Evolutionary conservation across 64 coral and sea anemone species (phyloP), one percentile per base, ranked within the genome.

Genomic region (Dendrophyllia cribrosa): DNA sequence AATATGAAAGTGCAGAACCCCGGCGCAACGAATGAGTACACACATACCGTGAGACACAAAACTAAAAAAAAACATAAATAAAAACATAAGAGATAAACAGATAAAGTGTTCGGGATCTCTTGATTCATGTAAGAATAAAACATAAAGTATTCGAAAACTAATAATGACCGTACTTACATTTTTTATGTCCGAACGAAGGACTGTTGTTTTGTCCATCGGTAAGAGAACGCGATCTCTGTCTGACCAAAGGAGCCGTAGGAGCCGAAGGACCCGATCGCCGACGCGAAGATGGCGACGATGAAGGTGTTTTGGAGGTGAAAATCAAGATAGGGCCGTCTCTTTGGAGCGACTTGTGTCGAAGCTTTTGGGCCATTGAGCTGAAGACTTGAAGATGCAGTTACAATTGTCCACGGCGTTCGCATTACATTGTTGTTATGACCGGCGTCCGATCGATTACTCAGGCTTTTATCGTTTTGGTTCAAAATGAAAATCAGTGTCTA

Each of bases 161-260:
- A 56, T 56, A 12, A 5, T 56, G 53, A 10, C 52, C 6, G 53
- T 9, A 64, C 61, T 75, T 51, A 75, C 72, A 43, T 75, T 75
- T 75, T 50, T 74, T 43, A 16, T 34, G 26, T 74, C 72, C 25
- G 43, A 4, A 6, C 3, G 20, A 50, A 24, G 80, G 63, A 51
- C 45, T 68, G 44, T 12, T n/a, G 44, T 11, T 68, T 5, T 66
- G 19, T 22, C n/a, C 80, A 13, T 67, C 62, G 19, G 8, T 51
- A 4, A 84, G 63, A 3, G 80, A 84, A 19, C 44, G 61, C 9
- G 80, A 84, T 44, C 80, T 66, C 44, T 84, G 61, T 20, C 62
- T 66, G 16, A 68, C 9, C 46, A 69, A 66, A 0, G 80, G 19
- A 48, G 60, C 72, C 1, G 72, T 51, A 34, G 34, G 34, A 34